A percentile compares a stretch with the other conserved stretches of the same genome.
These are phyloP conservation scores for Eupeodes corollae DNA, from an alignment of 1,140 invertebrate species.

Conservation along the genomic window DNA sequence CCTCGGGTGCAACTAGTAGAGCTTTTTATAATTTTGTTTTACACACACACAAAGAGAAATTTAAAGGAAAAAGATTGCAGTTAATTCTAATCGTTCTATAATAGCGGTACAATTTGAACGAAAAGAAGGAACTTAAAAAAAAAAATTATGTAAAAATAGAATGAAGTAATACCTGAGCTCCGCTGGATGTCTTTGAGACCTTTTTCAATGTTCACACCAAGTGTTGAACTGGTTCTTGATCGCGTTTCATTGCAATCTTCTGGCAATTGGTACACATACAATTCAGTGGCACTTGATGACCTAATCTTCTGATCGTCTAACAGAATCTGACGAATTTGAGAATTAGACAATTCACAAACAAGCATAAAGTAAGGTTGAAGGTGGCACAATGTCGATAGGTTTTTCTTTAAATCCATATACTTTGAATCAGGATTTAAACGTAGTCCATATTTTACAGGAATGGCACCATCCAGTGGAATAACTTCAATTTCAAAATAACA, in stretches of 20 bases:
- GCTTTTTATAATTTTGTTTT: background rate
- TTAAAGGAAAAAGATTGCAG: background rate
- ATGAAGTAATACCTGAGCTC: constrained; percentile 20
- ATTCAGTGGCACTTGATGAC: constrained; percentile 24
- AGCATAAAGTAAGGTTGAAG: constrained; percentile 50
- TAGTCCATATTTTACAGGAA: constrained; percentile 71
- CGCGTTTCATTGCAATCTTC: constrained; percentile 16
- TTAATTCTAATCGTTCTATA: background rate
- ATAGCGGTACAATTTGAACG: background rate
- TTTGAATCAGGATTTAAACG: constrained; percentile 68
- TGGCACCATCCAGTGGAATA: constrained; percentile 62
- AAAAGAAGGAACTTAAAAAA: background rate
- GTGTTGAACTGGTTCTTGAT: constrained; percentile 23
- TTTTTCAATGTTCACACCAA: constrained; percentile 32
- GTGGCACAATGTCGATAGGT: constrained; percentile 51
- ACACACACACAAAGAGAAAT: background rate
- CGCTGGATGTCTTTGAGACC: constrained; percentile 35
- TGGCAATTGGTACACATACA: constrained; percentile 37
- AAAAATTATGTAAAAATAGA: background rate
- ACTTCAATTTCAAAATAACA: constrained; percentile 50
- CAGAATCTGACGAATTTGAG: constrained; percentile 47
- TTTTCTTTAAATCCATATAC: constrained; percentile 59
- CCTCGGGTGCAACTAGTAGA: background rate
- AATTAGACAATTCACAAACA: constrained; percentile 56
- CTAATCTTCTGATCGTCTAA: constrained; percentile 37